Base-by-base conservation (phyloP, 2,113 vertebrate species). In the Gallinago paraguaiae region DNA sequence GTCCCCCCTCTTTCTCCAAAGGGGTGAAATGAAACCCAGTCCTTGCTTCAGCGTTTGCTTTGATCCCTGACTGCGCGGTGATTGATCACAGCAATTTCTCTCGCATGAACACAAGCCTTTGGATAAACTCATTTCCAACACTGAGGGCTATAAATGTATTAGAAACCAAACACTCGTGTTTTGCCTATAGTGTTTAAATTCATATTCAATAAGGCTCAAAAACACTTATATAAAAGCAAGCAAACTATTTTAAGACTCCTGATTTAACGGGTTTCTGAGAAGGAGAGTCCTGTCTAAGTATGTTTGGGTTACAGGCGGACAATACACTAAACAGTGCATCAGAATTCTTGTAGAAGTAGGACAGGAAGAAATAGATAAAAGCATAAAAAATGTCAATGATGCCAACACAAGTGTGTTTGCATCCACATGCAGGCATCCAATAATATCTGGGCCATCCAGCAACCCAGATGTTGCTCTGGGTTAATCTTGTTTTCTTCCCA, bases 51-150 rank as follows among this genome's bases (percentile, higher is more conserved):
- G 94, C 43, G 3, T 85, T 97, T 97, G 74, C 75, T 94, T 93
- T 97, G 95, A 91, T 94, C 93, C 67, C 70, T 91, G 84, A 45
- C 76, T 59, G 13, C 0, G 8, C 11, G 3, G 79, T 93, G 97
- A 97, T 92, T 95, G 97, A 95, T 97, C 96, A 87, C 35, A 96
- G 90, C 96, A 97, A 96, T 97, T 98, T 96, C 95, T 95, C 89
- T 68, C 88, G 65, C 70, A 87, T 93, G 93, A 96, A 90, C 64
- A 95, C 96, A 96, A 95, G 64, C 90, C 92, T 97, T 91, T 10
- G 45, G 95, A 96, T 94, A 96, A 97, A 93, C 86, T 92, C 59
- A 63, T 88, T 94, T 83, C 90, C 94, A 63, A 75, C 69, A 88
- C 90, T 33, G 67, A 91, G 79, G 92, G 86, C 89, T 96, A 13